These are phyloP conservation scores for Pantala flavescens DNA, from an alignment of 1,140 invertebrate species.

Conservation along the genomic window DNA sequence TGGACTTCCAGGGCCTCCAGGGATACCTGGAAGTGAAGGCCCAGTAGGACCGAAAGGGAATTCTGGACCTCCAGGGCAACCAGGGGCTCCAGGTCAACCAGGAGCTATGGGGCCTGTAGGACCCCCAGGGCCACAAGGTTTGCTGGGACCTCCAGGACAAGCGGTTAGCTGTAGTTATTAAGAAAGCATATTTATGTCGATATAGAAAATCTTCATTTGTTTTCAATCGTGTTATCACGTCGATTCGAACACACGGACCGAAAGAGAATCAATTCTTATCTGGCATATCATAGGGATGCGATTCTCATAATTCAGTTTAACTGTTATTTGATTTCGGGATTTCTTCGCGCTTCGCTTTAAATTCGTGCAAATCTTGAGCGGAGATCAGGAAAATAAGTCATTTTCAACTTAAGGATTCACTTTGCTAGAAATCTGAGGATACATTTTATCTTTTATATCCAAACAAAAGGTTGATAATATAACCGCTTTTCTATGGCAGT, in stretches of 20 bases:
- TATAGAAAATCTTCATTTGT: background rate
- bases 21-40: slow-evolving; percentile 63
- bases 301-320: no score
- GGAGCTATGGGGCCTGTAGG: slow-evolving; percentile 53
- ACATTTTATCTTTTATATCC: no score
- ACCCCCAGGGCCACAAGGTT: slow-evolving; percentile 53
- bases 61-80: slow-evolving; percentile 52
- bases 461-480: no score
- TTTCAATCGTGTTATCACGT: no score
- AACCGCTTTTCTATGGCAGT: no score
- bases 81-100: slow-evolving; percentile 55
- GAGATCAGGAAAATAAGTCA: no score
- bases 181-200: slow-evolving; percentile 20
- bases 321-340: no score
- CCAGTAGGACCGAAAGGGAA: slow-evolving; percentile 60
- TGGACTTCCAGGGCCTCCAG: slow-evolving; percentile 61
- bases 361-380: no score
- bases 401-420: no score
- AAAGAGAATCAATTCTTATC: background rate
- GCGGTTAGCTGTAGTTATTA: slow-evolving; percentile 47
- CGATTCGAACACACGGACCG: slow-evolving; percentile 7
- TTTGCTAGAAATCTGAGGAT: no score
- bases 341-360: no score
- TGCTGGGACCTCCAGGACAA: slow-evolving; percentile 54
- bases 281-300: background rate